A percentile compares a stretch with the other conserved stretches of the same genome.
These are phyloP conservation scores for Athrips mouffetella DNA, from an alignment of 2,888 invertebrate species.

Conservation along the genomic window DNA sequence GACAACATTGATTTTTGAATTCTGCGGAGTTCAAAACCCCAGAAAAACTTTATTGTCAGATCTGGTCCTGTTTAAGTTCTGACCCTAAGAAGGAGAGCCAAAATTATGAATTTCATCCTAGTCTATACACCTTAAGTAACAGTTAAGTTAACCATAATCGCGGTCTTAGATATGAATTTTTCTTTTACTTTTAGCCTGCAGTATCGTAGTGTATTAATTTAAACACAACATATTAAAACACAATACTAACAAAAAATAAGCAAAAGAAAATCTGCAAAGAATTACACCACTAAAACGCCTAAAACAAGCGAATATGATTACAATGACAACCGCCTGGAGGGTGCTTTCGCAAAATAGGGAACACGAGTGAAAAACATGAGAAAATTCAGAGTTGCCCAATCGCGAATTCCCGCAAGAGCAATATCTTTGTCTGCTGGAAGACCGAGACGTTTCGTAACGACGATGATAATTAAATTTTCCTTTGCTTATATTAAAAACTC, in stretches of 20 bases:
- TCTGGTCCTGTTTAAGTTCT: no score
- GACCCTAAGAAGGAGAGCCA: no score
- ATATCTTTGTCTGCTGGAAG: conserved; percentile 11
- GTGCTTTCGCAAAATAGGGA: conserved; percentile 8
- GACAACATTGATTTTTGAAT: no score
- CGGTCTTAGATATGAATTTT: no score
- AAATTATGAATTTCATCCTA: no score
- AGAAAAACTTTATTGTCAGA: no score
- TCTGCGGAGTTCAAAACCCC: no score
- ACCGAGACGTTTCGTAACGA: conserved; percentile 11
- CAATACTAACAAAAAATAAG: no score
- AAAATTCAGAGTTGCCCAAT: conserved; percentile 11
- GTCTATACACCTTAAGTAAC: no score
- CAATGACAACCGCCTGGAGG: conserved; percentile 5
- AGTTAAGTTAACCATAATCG: no score
- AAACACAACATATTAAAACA: neutral
- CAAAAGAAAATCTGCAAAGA: no score
- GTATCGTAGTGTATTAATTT: neutral
- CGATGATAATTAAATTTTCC: conserved; percentile 19
- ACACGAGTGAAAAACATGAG: conserved; percentile 10
- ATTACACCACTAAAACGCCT: no score
- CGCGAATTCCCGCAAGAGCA: conserved; percentile 15
- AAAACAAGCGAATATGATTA: neutral
- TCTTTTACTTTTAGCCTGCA: neutral
- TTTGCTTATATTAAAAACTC: conserved; percentile 13